Evolutionary conservation across 1,140 invertebrate genomes (phyloP), one percentile per base, ranked within the genome.

Genomic region (Drosophila mojavensis): DNA sequence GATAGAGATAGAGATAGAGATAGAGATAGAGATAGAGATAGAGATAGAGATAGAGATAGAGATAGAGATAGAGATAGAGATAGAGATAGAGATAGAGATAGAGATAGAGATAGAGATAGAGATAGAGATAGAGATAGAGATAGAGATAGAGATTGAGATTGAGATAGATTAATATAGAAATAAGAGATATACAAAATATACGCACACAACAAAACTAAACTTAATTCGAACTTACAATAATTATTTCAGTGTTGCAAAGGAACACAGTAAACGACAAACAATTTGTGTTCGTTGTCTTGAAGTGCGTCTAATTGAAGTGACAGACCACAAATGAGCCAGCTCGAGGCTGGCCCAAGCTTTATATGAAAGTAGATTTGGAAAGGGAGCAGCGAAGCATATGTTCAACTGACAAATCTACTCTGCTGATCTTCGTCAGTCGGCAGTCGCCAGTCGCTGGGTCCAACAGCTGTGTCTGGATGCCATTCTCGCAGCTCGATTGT

Each of bases 381-480:
- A 4, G 11, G 36, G 10, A 39, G 3, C 11, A 39, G 36, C 2
- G 36, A 39, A 39, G 36, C 36, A 39, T 39, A 3, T 39, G 36
- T 39, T 11, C 10, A 11, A 39, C 10, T 39, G 36, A 7, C 36
- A 11, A 39, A 39, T 39, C 10, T 11, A 11, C 11, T 4, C 11
- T 4, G 36, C 36, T 2, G 9, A 39, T 39, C 36, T 15, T 6
- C n/a, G 43, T 15, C 43, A 45, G n/a, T 2, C n/a, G 36, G 6
- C n/a, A 30, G 4, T 30, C 28, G 28, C 4, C 28, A 30, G 4
- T 5, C 3, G 28, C 28, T 30, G 3, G 28, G 1, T 30, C 28
- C 28, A 6, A 30, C 43, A 47, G 43, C 43, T 47, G 43, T 47
- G n/a, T 47, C 43, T 15, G 43, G 43, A 47, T 47, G n/a, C 15